Base-by-base conservation (phyloP, 2,888 invertebrate genomes). In the Zygothrica quintamaculata region DNA sequence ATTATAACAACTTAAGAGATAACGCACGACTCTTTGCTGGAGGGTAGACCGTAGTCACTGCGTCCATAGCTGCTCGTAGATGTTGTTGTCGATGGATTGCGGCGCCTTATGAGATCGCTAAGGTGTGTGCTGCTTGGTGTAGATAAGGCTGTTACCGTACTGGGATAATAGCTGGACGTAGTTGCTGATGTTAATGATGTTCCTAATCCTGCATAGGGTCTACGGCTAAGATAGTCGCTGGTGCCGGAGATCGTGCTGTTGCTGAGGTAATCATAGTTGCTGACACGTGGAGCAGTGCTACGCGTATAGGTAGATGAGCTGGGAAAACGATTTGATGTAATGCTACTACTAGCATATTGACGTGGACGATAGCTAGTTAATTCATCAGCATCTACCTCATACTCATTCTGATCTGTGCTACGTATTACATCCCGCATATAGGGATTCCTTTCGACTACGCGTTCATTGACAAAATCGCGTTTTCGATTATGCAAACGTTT, bases 391-490 rank as follows among this genome's bases (percentile, higher is more conserved):
- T 82, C 82, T 6, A 73, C 73, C 16, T 75, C 81, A 7, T 31
- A 39, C 16, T 81, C 82, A 1, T 31, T 44, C 8, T 64, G 69
- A 15, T 82, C 80, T 4, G 71, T 66, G 44, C 62, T 73, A 1
- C 87, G 67, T 9, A 89, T 80, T 6, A 89, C 89, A 39, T 90
- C 88, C 12, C 88, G 88, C 67, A 91, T 88, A 37, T 91, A 91
- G 2, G 91, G 91, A 89, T 91, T 91, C 1, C 89, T 88, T 15
- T 90, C 90, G 8, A 84, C 89, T 0, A 90, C 89, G 25, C 90
- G 89, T 22, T 91, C 90, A 48, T 91, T 89, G 36, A 91, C 89
- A 65, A 91, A 91, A 1, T 91, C 90, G 15, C 90, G 76, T 57
- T 91, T 91, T 18, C 88, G 89, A 57, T 89, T 85, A 22, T 91